Conservation (phyloP, 2,113 vertebrate genomes). For the Myotis brandtii region DNA sequence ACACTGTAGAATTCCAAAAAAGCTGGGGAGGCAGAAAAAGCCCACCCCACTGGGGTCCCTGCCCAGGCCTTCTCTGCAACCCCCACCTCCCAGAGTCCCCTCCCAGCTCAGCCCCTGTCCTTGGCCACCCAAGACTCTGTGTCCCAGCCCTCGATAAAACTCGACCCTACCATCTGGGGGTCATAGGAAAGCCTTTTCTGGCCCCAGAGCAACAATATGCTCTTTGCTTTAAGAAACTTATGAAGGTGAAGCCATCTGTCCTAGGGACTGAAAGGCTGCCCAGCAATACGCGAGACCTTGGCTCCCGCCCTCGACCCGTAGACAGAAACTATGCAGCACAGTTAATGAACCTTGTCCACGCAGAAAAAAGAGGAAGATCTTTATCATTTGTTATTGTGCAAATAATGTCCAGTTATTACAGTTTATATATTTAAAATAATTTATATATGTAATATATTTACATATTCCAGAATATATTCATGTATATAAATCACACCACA, state of each 20-base stretch:
- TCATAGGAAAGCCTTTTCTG: conserved; percentile 50
- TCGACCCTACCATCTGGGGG: background rate
- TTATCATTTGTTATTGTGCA: background rate
- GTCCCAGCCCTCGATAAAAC: background rate
- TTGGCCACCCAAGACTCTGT: background rate
- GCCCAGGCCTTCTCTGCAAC: background rate
- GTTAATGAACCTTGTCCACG: background rate
- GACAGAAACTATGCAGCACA: background rate
- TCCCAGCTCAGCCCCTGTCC: background rate
- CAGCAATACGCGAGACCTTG: background rate
- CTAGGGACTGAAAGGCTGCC: conserved; percentile 7
- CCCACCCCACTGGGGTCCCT: background rate
- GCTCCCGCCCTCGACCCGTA: accelerated
- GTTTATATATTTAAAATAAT: background rate
- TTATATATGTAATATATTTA: background rate
- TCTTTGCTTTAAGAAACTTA: conserved; percentile 41
- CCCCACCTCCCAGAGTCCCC: background rate
- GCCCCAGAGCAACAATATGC: conserved; percentile 50
- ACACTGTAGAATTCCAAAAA: background rate
- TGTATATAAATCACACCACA: background rate
- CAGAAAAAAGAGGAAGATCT: background rate
- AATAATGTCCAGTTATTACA: background rate
- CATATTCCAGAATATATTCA: background rate
- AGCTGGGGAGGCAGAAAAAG: background rate
- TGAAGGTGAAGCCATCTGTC: conserved; percentile 61